phyloP scores from a whole-genome alignment of 2,113 vertebrate genomes.

The Nyctibius bracteatus region DNA sequence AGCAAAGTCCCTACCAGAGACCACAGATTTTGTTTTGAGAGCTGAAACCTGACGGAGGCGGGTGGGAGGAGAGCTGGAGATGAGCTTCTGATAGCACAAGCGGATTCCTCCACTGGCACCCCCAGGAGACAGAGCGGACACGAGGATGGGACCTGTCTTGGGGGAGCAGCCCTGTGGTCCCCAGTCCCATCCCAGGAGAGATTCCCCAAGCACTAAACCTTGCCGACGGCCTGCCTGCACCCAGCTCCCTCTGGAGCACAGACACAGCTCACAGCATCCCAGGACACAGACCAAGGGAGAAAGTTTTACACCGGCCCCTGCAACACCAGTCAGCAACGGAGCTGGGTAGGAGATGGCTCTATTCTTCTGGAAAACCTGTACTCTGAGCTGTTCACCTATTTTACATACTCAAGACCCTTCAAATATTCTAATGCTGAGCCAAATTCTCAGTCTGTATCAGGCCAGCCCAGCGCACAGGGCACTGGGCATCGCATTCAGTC shows the following conservation, averaged over 20 bases:
- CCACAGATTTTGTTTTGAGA: neutral
- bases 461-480: neutral
- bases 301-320: rapidly evolving
- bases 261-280: neutral
- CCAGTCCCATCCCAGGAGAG: neutral
- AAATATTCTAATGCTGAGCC: neutral
- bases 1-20: neutral
- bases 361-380: neutral
- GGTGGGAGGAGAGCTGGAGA: neutral
- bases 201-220: neutral
- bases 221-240: rapidly evolving
- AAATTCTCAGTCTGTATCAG: neutral
- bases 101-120: rapidly evolving
- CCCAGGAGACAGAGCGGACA: rapidly evolving
- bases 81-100: neutral
- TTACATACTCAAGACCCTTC: neutral
- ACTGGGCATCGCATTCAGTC: neutral
- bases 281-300: neutral
- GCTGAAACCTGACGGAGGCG: neutral
- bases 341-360: neutral
- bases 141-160: rapidly evolving
- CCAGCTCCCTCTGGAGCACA: rapidly evolving
- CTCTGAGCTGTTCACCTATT: neutral
- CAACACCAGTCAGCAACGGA: rapidly evolving
- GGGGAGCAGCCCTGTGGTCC: neutral